A percentile compares a stretch with the other conserved stretches of the same genome.
Evolutionary conservation across 1,140 invertebrate species (phyloP).

Genomic region (Globodera rostochiensis): DNA sequence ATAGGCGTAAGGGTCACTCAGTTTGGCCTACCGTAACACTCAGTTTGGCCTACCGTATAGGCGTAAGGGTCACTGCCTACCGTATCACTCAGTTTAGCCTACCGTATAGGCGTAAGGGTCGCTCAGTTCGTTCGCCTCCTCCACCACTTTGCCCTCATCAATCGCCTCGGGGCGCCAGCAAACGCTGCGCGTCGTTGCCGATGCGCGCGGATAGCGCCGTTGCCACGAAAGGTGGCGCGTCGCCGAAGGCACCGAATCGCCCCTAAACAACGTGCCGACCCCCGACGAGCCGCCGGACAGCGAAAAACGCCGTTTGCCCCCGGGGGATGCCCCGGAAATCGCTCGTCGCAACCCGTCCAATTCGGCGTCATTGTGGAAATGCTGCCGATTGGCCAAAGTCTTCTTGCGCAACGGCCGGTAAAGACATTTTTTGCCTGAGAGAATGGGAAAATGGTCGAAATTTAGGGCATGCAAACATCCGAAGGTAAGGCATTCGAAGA

Average conservation of each 20-base stretch:
- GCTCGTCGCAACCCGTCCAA: background rate
- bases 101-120: background rate
- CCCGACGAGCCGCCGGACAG: background rate
- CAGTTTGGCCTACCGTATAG: no score
- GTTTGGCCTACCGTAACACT: no score
- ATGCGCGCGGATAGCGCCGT: background rate
- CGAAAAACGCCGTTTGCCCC: background rate
- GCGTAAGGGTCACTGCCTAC: no score
- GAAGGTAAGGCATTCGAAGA: slow-evolving; percentile 49
- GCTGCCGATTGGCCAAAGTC: background rate
- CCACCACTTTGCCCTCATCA: background rate
- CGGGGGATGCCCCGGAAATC: background rate
- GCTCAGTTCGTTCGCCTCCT: background rate
- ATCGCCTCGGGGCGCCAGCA: background rate
- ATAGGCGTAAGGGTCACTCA: no score
- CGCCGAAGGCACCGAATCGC: background rate
- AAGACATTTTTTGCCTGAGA: slow-evolving; percentile 20
- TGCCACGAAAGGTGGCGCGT: background rate
- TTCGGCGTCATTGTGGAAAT: background rate
- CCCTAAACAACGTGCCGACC: background rate
- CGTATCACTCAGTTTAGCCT: no score
- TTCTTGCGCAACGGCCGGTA: slow-evolving; percentile 17
- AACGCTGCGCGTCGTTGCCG: background rate
- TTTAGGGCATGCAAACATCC: slow-evolving; percentile 5
- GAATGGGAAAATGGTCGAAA: background rate